Evolutionary conservation across 2,888 invertebrate species (phyloP).

Genomic region (Heliconius charithonia): DNA sequence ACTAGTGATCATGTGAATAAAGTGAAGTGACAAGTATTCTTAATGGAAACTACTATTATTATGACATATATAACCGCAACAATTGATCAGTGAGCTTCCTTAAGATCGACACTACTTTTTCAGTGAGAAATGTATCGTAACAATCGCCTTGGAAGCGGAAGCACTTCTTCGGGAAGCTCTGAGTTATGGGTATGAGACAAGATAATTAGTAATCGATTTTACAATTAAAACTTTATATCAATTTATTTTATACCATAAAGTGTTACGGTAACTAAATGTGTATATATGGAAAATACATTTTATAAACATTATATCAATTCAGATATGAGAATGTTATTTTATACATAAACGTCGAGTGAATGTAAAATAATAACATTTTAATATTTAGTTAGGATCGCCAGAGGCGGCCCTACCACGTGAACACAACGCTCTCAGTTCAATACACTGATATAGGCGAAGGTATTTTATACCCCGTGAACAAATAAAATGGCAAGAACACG

Average conservation of each 20-base stretch:
- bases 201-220: background rate
- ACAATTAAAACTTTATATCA: background rate
- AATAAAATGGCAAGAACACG: constrained; percentile 63
- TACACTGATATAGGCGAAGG: constrained; percentile 56
- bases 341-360: background rate
- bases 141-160: constrained; percentile 65
- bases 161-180: constrained; percentile 73
- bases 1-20: constrained; percentile 1
- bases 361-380: background rate
- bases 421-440: constrained; percentile 54
- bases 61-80: background rate
- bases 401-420: constrained; percentile 41
- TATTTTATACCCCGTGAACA: constrained; percentile 54
- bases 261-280: background rate
- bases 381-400: constrained; percentile 5
- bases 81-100: constrained; percentile 32
- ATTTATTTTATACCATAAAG: background rate
- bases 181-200: constrained; percentile 66
- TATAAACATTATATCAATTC: background rate
- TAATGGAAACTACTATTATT: constrained; percentile 9
- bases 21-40: constrained; percentile 21
- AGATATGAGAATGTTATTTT: background rate
- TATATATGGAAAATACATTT: background rate
- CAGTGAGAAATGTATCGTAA: constrained; percentile 58
- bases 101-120: constrained; percentile 28